Percentiles rank a stretch among this genome's conserved stretches.
Conservation (phyloP, 2,797 vertebrate species). For the Anas bernieri region DNA sequence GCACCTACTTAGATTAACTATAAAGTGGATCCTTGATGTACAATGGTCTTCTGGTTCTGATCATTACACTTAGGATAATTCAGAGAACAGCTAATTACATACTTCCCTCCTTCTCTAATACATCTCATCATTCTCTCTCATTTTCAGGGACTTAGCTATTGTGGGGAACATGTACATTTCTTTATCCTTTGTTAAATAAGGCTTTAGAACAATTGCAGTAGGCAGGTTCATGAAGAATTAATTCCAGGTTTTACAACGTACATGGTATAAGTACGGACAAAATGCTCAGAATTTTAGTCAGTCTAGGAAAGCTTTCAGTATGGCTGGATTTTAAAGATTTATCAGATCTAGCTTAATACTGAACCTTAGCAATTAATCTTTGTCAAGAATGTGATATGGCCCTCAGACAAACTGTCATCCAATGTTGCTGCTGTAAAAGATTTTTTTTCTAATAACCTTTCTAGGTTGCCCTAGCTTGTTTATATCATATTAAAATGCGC, state of each 20-base stretch:
- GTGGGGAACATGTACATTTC: not conserved
- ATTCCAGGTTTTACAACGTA: conserved; percentile 14
- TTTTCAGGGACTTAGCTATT: conserved; percentile 4
- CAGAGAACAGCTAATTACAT: conserved; percentile 40
- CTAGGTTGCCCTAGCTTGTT: not conserved
- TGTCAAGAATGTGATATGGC: not conserved
- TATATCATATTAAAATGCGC: not conserved
- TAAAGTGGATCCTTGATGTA: not conserved
- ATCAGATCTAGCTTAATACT: not conserved
- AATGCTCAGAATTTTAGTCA: not conserved
- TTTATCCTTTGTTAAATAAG: not conserved
- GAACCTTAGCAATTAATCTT: not conserved
- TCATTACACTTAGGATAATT: not conserved
- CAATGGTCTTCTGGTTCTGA: not conserved
- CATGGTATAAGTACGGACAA: not conserved
- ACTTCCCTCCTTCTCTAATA: not conserved
- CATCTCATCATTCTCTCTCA: not conserved
- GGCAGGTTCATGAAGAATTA: conserved; percentile 29
- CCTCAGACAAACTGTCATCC: not conserved
- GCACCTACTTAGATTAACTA: not conserved
- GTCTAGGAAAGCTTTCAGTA: not conserved
- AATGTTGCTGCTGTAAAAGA: not conserved
- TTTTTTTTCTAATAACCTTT: not conserved
- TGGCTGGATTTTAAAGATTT: not conserved
- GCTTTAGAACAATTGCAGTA: conserved; percentile 14